Percentiles rank a stretch among this genome's conserved stretches.
Evolutionary conservation across 2,888 invertebrate species (phyloP).

Genomic region (Rhopalosiphum nymphaeae): DNA sequence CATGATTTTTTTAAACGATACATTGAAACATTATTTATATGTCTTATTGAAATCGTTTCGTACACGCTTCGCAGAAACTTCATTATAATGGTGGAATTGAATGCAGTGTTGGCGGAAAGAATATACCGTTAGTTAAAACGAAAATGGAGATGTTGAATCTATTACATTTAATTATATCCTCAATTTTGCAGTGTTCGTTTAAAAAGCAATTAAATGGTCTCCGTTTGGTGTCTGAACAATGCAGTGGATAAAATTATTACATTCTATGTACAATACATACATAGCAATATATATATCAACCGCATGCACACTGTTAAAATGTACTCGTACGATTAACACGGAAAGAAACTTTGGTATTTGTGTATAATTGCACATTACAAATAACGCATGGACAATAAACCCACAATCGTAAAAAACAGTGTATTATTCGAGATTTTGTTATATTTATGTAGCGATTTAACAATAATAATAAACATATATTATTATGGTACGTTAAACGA

Average conservation of each 20-base stretch:
- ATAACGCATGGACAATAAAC: neutral
- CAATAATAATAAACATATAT: neutral
- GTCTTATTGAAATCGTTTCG: neutral
- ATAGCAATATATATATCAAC: neutral
- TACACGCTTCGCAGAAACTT: neutral
- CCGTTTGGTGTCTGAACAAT: constrained; percentile 34
- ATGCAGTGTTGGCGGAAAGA: constrained; percentile 18
- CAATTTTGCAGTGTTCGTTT: neutral
- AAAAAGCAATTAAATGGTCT: constrained; percentile 24
- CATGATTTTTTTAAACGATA: neutral
- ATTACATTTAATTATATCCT: constrained; percentile 50
- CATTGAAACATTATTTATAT: neutral
- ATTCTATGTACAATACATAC: neutral
- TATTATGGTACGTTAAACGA: neutral
- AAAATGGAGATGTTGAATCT: constrained; percentile 12
- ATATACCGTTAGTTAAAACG: constrained; percentile 7
- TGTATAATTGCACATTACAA: neutral
- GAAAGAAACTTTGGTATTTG: neutral
- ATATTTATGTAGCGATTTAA: neutral
- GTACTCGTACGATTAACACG: neutral
- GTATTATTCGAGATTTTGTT: constrained; percentile 4
- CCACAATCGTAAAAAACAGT: neutral
- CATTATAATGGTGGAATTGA: neutral
- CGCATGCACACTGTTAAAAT: neutral
- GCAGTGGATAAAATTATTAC: constrained; percentile 28